Evolutionary conservation across 2,888 invertebrate species (phyloP), one percentile per base, ranked within the genome.

Genomic region (Hipparchia sbordonii): DNA sequence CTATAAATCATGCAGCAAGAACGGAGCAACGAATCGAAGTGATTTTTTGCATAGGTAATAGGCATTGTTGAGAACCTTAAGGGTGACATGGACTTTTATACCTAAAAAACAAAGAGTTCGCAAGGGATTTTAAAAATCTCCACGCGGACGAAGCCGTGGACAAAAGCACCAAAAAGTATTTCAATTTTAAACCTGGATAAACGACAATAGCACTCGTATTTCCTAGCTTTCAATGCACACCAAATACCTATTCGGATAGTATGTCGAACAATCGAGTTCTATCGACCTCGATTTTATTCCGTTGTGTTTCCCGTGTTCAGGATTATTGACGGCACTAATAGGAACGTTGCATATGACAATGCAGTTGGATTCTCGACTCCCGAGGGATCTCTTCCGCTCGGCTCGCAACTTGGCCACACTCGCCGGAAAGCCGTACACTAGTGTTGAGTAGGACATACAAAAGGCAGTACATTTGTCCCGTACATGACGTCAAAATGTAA

Each of bases 401-500:
- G 83, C 76, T 82, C 73, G 85, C 84, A 90, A 89, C 84, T 89
- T 89, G 89, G 89, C 84, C 88, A 85, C 82, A 77, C 78, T 81
- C 77, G 74, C 79, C 79, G 80, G 80, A 80, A 81, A 66, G 67
- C 74, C 23, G 23, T 23, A 23, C 23, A 23, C 23, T 23, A 23
- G 23, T 23, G 23, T 23, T 23, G 23, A 23, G 23, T 23, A 23
- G 23, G 23, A 1, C 23, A 23, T 23, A 23, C 23, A 23, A 23
- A 1, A 23, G 23, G 23, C 23, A 1, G 23, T 23, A 23, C 23
- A 23, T 23, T 23, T 23, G 23, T 23, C 23, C 23, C 23, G 23
- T 23, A 23, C 23, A 23, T 23, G 23, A 23, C 23, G 23, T 23
- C 23, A 23, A 23, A 23, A 23, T 23, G 23, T 23, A 23, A 23